phyloP scores from a whole-genome alignment of 2,797 vertebrate species.

The Luscinia megarhynchos region DNA sequence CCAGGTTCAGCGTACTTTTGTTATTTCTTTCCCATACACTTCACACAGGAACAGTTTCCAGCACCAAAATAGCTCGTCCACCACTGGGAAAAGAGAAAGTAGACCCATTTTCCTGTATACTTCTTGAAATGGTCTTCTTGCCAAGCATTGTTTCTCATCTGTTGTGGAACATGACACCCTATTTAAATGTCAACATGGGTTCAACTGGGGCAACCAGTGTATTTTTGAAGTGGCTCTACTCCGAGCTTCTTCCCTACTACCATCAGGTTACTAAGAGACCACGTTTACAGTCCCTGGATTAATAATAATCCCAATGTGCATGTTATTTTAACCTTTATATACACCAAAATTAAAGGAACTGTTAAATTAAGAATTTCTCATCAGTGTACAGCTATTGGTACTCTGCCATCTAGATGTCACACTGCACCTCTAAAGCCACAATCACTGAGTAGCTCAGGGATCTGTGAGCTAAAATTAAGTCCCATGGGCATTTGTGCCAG shows the following conservation, averaged over 20 bases:
- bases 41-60: constrained; percentile 57
- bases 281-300: constrained; percentile 33
- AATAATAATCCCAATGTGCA: constrained; percentile 20
- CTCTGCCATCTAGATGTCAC: neutral
- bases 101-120: constrained; percentile 65
- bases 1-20: neutral
- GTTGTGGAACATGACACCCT: constrained; percentile 69
- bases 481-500: accelerated
- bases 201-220: constrained; percentile 37
- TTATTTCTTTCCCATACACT: constrained; percentile 62
- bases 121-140: constrained; percentile 62
- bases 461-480: neutral
- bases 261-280: constrained; percentile 32
- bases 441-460: neutral
- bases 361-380: constrained; percentile 16
- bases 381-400: neutral
- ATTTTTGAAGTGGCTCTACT: constrained; percentile 32
- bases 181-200: constrained; percentile 69
- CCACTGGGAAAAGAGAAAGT: constrained; percentile 72
- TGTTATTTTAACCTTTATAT: constrained; percentile 48
- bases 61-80: constrained; percentile 60
- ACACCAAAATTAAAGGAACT: constrained; percentile 19
- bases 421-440: neutral
- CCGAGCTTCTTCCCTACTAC: neutral
- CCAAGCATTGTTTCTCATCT: constrained; percentile 70